A percentile compares a stretch with the other conserved stretches of the same genome.
These are phyloP conservation scores for Dinomys branickii DNA, from an alignment of 2,113 vertebrate species.

Conservation along the genomic window DNA sequence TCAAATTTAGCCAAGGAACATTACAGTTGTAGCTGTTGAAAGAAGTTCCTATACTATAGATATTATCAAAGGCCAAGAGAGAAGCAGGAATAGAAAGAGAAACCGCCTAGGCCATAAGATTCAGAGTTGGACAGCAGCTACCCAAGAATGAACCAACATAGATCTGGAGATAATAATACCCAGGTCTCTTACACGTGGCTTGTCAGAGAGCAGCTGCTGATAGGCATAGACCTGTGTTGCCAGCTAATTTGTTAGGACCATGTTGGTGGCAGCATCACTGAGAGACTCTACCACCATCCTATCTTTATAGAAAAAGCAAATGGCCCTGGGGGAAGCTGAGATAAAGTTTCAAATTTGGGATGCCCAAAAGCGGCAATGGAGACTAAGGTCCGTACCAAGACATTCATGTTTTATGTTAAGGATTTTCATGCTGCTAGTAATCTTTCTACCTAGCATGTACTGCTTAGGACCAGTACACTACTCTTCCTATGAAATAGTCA, in stretches of 20 bases:
- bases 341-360: background rate
- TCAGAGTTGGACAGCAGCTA: background rate
- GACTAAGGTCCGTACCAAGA: too few relatives aligned
- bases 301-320: background rate
- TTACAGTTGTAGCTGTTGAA: background rate
- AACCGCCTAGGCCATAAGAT: background rate
- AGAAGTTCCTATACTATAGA: background rate
- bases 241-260: background rate
- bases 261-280: background rate
- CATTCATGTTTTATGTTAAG: background rate
- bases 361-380: background rate
- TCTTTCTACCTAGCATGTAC: background rate
- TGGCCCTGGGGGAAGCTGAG: background rate
- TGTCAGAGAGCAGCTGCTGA: background rate
- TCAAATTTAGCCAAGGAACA: slow-evolving; percentile 11
- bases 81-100: background rate
- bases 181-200: background rate
- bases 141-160: background rate
- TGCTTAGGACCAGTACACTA: background rate
- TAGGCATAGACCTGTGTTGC: background rate
- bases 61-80: background rate
- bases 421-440: background rate
- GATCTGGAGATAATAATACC: background rate
- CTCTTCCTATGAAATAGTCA: slow-evolving; percentile 58
- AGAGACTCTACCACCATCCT: background rate